phyloP scores from a whole-genome alignment of 1,140 invertebrate genomes.

The Hylaeus anthracinus region DNA sequence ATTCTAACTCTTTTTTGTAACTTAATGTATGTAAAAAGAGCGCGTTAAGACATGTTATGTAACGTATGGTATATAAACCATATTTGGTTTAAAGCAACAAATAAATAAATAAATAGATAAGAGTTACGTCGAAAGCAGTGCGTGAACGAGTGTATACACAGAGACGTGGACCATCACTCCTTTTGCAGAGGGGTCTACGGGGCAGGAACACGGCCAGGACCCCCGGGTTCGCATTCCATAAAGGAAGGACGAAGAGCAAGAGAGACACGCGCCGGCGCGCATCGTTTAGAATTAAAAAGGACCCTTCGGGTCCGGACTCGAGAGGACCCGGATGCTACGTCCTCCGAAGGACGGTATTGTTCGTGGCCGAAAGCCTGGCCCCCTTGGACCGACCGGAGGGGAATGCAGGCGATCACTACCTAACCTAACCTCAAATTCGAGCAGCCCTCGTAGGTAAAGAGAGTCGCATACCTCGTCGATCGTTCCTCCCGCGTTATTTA shows the following conservation, averaged over 20 bases:
- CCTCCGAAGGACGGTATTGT: conserved; percentile 40
- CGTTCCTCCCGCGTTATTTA: conserved; percentile 21
- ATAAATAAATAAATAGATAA: no score
- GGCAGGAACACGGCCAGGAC: conserved; percentile 42
- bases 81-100: no score
- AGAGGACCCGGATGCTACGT: conserved; percentile 29
- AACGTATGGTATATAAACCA: no score
- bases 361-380: conserved; percentile 7
- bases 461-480: conserved; percentile 52
- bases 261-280: conserved; percentile 40
- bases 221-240: conserved; percentile 61
- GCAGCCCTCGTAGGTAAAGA: conserved; percentile 31
- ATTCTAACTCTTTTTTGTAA: no score
- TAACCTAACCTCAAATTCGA: conserved; percentile 55
- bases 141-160: no score
- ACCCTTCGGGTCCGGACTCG: conserved; percentile 10
- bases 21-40: no score
- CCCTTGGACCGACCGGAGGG: background rate
- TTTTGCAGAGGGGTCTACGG: conserved; percentile 43
- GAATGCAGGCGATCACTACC: conserved; percentile 2
- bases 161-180: conserved; percentile 26
- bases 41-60: no score
- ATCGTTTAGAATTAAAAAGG: conserved; percentile 50
- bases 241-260: conserved; percentile 29
- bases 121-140: no score